A percentile compares a stretch with the other conserved stretches of the same genome.
Conservation (phyloP, 2,797 vertebrate species). For the Sebastes kiyomatsui region DNA sequence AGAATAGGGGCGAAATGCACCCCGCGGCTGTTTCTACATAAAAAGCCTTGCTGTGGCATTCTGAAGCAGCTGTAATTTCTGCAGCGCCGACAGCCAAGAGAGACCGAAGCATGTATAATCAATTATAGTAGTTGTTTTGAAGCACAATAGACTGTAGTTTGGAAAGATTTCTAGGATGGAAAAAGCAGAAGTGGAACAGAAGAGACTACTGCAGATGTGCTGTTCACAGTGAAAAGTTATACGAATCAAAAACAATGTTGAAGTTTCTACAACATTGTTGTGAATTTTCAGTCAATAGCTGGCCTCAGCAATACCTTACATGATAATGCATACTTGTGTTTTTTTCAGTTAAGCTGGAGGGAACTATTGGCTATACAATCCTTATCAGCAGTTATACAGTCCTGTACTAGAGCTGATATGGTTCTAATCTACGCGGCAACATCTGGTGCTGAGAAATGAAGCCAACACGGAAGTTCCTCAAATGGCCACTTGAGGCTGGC, state of each 20-base stretch:
- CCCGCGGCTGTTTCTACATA: constrained; percentile 28
- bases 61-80: constrained; percentile 37
- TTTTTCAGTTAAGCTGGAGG: background rate
- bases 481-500: background rate
- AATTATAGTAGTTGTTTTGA: constrained; percentile 40
- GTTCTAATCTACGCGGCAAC: background rate
- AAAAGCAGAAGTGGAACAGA: background rate
- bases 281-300: background rate
- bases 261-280: background rate
- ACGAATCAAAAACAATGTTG: background rate
- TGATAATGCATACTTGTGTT: background rate
- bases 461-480: background rate
- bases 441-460: background rate
- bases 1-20: constrained; percentile 8
- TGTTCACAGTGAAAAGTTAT: background rate
- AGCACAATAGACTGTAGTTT: constrained; percentile 36
- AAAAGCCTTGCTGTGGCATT: constrained; percentile 18
- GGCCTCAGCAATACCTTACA: background rate
- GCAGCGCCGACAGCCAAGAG: constrained; percentile 5
- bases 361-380: background rate
- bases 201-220: background rate
- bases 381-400: background rate
- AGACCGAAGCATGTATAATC: constrained; percentile 21
- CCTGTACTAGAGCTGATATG: background rate
- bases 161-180: constrained; percentile 22